phyloP scores from a whole-genome alignment of 2,888 invertebrate genomes.

The Euzetes globulus region DNA sequence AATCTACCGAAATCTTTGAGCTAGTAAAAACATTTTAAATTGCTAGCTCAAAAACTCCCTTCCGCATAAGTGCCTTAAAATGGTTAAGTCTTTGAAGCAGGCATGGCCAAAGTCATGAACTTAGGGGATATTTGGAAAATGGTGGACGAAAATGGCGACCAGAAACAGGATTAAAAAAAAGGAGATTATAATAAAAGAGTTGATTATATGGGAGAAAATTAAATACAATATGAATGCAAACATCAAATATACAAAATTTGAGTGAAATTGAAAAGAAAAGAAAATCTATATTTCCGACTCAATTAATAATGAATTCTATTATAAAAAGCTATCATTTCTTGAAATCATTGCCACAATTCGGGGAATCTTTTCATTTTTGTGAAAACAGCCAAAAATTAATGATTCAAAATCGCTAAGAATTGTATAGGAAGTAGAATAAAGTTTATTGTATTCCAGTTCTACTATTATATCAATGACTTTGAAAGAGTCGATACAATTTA shows the following conservation, averaged over 20 bases:
- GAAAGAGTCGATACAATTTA: background rate
- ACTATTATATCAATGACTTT: background rate
- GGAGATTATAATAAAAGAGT: too few species aligned
- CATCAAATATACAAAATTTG: background rate
- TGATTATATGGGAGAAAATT: too few species aligned
- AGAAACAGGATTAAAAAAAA: too few species aligned
- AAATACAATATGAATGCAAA: background rate
- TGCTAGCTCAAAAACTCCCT: too few species aligned
- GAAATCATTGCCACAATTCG: background rate
- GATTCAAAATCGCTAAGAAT: background rate
- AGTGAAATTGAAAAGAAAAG: background rate
- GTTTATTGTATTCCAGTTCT: background rate
- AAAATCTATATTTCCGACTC: background rate
- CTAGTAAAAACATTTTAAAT: too few species aligned
- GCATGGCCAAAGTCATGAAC: too few species aligned
- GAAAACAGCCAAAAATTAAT: background rate
- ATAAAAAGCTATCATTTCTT: background rate
- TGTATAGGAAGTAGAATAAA: background rate
- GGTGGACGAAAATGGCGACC: too few species aligned
- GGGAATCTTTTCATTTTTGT: background rate
- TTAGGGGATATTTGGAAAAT: too few species aligned
- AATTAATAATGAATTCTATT: background rate
- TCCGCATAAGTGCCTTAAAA: too few species aligned
- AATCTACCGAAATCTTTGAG: too few species aligned
- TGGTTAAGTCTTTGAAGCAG: too few species aligned